Evolutionary conservation across 2,113 vertebrate species (phyloP).

Genomic region (Platichthys stellatus): DNA sequence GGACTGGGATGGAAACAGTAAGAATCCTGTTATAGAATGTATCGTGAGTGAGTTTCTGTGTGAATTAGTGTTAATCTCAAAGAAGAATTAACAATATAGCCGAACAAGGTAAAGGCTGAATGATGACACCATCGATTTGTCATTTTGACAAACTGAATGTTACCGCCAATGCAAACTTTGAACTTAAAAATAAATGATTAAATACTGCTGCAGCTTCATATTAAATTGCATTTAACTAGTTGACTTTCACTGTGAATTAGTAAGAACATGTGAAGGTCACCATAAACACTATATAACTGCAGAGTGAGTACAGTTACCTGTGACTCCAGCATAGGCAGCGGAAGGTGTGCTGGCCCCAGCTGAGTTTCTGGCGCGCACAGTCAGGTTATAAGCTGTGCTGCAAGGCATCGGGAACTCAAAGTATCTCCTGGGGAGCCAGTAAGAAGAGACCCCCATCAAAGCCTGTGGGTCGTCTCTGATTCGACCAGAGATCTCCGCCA

Average conservation of each 20-base stretch:
- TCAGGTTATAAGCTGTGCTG: slow-evolving; percentile 75
- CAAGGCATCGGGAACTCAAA: slow-evolving; percentile 82
- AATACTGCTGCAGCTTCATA: too few species aligned
- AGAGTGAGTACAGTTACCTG: slow-evolving; percentile 65
- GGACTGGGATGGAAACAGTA: slow-evolving; percentile 58
- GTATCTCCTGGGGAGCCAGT: slow-evolving; percentile 74
- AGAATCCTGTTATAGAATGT: too few species aligned
- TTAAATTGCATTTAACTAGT: too few species aligned
- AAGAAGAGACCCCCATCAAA: slow-evolving; percentile 72
- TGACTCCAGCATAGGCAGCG: slow-evolving; percentile 37
- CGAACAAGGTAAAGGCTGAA: background rate
- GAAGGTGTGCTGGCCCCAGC: slow-evolving; percentile 73
- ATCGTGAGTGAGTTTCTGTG: background rate
- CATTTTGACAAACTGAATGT: too few species aligned
- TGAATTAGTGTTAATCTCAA: too few species aligned
- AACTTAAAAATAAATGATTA: too few species aligned
- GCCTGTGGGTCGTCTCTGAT: slow-evolving; percentile 63
- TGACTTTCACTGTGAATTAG: too few species aligned
- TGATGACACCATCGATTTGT: too few species aligned
- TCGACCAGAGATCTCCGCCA: slow-evolving; percentile 64
- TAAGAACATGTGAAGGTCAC: too few species aligned
- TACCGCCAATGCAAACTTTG: too few species aligned
- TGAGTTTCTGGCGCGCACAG: slow-evolving; percentile 71
- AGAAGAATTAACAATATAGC: too few species aligned
- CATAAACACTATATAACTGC: too few species aligned